Percentiles rank a stretch among this genome's conserved stretches.
Conservation (phyloP, 2,113 vertebrate genomes). For the Balaenoptera acutorostrata region DNA sequence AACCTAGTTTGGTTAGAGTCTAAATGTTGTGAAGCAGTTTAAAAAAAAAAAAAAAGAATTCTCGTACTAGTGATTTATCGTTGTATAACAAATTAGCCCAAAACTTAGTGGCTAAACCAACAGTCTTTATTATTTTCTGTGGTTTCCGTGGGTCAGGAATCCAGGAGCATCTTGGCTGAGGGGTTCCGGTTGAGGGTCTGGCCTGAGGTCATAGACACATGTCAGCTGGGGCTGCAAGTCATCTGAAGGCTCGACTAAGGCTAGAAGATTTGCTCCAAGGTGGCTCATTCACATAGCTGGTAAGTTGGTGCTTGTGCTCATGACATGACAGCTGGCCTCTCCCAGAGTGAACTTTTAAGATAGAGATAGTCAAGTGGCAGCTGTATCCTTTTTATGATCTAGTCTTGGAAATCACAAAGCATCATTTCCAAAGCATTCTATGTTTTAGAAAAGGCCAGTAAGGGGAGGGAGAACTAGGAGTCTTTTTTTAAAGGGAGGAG, state of each 20-base stretch:
- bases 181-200: background rate
- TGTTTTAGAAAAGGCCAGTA: background rate
- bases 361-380: background rate
- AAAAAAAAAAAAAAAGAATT: background rate
- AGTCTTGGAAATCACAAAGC: background rate
- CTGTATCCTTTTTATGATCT: background rate
- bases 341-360: background rate
- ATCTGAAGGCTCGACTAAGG: background rate
- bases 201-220: background rate
- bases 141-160: background rate
- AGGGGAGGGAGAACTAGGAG: background rate
- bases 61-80: background rate
- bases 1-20: background rate
- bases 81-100: background rate
- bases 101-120: background rate
- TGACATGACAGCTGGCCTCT: background rate
- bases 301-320: background rate
- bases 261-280: background rate
- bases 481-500: background rate
- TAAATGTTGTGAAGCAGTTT: background rate
- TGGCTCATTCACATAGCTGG: fast-evolving
- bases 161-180: background rate
- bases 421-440: background rate
- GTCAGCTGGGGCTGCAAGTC: background rate
- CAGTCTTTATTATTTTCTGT: background rate